Conservation (phyloP, 2,113 vertebrate species). For the Ictalurus punctatus region DNA sequence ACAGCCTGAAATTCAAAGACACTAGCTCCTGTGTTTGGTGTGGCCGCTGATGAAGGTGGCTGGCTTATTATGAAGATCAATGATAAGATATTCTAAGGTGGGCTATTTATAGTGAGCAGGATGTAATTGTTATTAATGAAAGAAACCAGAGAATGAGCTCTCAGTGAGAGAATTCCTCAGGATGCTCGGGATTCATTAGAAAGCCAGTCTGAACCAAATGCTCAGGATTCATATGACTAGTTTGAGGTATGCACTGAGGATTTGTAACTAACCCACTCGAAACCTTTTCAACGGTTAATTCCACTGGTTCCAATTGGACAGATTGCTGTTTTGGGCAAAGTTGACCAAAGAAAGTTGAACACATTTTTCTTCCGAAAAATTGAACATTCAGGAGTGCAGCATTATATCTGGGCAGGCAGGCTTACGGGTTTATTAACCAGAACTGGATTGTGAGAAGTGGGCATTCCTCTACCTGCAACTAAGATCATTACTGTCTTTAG, state of each 20-base stretch:
- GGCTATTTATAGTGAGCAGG: conserved; percentile 43
- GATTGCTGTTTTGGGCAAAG: neutral
- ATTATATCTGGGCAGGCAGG: neutral
- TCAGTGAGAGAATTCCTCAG: conserved; percentile 20
- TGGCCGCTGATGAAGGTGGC: conserved; percentile 19
- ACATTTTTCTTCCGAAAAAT: neutral
- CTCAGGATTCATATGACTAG: neutral
- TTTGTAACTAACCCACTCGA: neutral
- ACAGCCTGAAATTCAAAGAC: conserved; percentile 16
- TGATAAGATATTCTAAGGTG: conserved; percentile 48
- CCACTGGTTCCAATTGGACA: neutral
- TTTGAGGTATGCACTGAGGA: neutral
- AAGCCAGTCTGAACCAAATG: neutral
- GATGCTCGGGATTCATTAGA: conserved; percentile 7
- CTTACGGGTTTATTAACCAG: neutral
- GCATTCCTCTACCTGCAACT: neutral
- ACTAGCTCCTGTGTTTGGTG: conserved; percentile 16
- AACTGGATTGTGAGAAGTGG: neutral
- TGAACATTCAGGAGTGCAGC: neutral
- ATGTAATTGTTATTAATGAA: conserved; percentile 47
- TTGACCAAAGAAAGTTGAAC: neutral
- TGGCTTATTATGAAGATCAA: conserved; percentile 46
- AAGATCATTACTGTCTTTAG: neutral
- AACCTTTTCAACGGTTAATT: neutral
- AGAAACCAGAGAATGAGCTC: conserved; percentile 36